Percentiles rank a stretch among this genome's conserved stretches.
Evolutionary conservation across 2,888 invertebrate species (phyloP).

Genomic region (Plemyria rubiginata): DNA sequence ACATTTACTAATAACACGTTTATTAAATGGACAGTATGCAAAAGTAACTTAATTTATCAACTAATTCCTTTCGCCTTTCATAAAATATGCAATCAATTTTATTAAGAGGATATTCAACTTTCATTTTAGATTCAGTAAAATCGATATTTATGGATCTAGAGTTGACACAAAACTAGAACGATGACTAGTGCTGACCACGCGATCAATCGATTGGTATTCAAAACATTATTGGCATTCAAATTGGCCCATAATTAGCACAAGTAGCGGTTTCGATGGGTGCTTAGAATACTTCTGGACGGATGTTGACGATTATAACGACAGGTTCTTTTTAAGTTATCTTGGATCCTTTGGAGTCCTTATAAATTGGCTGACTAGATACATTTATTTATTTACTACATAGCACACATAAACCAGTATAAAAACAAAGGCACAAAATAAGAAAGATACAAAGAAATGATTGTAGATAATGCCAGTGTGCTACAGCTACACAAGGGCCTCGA

Average conservation of each 20-base stretch:
- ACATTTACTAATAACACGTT: too few species aligned
- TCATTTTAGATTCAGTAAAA: conserved; percentile 3
- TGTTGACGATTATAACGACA: background rate
- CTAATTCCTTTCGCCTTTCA: background rate
- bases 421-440: too few species aligned
- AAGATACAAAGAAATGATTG: too few species aligned
- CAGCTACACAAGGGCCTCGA: too few species aligned
- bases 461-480: too few species aligned
- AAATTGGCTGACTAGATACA: background rate
- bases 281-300: conserved; percentile 28
- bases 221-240: conserved; percentile 42
- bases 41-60: background rate
- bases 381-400: too few species aligned
- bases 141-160: conserved; percentile 3
- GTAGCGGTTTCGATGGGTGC: conserved; percentile 45
- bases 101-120: background rate
- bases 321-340: background rate
- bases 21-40: too few species aligned
- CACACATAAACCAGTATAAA: too few species aligned
- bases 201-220: conserved; percentile 44
- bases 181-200: background rate
- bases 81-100: background rate
- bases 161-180: conserved; percentile 2
- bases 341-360: background rate
- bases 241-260: conserved; percentile 47